Percentiles rank a stretch among this genome's conserved stretches.
Evolutionary conservation across 1,140 invertebrate species (phyloP).

Genomic region (Chionoecetes opilio): DNA sequence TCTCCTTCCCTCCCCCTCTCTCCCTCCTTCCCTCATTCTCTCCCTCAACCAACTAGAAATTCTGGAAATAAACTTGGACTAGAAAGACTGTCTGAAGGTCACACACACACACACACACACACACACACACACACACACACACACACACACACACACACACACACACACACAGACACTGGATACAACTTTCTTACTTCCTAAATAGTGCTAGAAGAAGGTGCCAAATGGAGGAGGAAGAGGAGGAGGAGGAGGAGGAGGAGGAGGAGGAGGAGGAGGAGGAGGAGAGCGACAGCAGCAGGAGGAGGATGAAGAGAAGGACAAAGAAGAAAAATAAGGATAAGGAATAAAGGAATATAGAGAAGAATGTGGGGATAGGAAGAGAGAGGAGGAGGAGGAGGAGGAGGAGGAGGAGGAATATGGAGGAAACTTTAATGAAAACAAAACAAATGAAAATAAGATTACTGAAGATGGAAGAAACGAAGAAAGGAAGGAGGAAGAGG

Average conservation of each 20-base stretch:
- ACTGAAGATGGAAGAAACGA: no score
- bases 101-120: constrained; percentile 7
- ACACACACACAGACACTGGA: not conserved
- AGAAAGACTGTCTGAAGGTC: constrained; percentile 27
- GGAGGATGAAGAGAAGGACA: not conserved
- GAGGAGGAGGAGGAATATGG: no score
- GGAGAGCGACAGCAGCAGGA: not conserved
- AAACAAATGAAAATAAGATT: no score
- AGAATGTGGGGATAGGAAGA: no score
- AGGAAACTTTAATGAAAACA: no score
- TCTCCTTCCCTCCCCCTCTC: not conserved
- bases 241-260: not conserved
- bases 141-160: not conserved
- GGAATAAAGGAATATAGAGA: no score
- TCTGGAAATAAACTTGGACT: not conserved
- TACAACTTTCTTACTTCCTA: not conserved
- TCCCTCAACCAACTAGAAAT: not conserved
- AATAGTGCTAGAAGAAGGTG: not conserved
- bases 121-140: not conserved
- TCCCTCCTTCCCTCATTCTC: not conserved
- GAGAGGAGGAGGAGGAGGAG: no score
- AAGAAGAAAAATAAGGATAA: no score
- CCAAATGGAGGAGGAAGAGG: not conserved
- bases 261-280: not conserved
- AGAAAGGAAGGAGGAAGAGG: not conserved